Base-by-base conservation (phyloP, 2,888 invertebrate species). In the Tenthredo amoena region DNA sequence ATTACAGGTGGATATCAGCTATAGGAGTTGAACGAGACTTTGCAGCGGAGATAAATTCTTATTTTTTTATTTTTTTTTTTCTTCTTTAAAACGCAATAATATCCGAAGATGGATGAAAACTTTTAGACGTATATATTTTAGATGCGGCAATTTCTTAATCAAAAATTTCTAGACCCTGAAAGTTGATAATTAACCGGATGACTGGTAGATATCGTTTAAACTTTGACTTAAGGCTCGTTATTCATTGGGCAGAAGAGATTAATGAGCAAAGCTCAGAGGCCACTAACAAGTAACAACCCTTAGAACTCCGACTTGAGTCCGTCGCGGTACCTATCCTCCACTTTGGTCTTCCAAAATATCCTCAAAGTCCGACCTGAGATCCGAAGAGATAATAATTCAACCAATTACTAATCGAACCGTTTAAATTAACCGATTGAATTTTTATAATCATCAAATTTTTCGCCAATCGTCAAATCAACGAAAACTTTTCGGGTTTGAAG, bases 171-270 rank as follows among this genome's bases (percentile, higher is more conserved):
- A 34, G 6, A 81, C 15, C 62, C 21, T 2, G 37, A 40, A 81
- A 81, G 62, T 81, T 81, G 40, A 40, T 58, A 81, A 81, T 81
- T 81, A n/a, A 58, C 37, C 58, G 62, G 79, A 81, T 81, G 81
- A 40, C 81, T 81, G 40, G 81, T 62, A 81, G 81, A 81, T 81
- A 81, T 81, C 81, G 81, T 62, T 81, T 81, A 62, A 31, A 40
- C 81, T 81, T 81, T 62, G 81, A 62, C 81, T 81, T 31, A 0
- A 62, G 26, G 43, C 81, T 81, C 81, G 50, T 81, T 81, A 62
- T 81, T 81, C 81, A 81, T 81, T 62, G 81, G 40, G 81, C 40
- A 62, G 81, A 62, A 81, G 58, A 81, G 62, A 81, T 81, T 81
- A 81, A 81, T 62, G 81, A 81, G 81, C 62, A 40, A 40, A 26